These are phyloP conservation scores for Epinotia brunnichana DNA, from an alignment of 2,888 invertebrate species.

Conservation along the genomic window DNA sequence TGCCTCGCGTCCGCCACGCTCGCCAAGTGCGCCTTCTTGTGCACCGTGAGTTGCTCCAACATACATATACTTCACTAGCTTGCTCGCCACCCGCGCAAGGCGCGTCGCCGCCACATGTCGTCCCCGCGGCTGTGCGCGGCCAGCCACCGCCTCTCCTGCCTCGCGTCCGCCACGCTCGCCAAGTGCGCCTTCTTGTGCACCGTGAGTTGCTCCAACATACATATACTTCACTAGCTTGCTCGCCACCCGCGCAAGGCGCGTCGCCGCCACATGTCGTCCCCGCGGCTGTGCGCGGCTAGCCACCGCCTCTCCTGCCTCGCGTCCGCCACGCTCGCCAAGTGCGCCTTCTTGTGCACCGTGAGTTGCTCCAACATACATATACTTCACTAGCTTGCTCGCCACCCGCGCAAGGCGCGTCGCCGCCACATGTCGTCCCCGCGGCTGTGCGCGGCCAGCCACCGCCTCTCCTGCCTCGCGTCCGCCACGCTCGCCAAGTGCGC, in stretches of 20 bases:
- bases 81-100: constrained; percentile 52
- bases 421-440: no score
- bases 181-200: constrained; percentile 98
- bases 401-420: no score
- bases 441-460: no score
- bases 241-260: constrained; percentile 54
- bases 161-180: constrained; percentile 95
- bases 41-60: constrained; percentile 90
- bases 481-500: no score
- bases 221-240: no score
- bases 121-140: constrained; percentile 89
- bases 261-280: constrained; percentile 64
- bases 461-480: no score
- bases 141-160: constrained; percentile 92
- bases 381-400: no score
- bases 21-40: constrained; percentile 97
- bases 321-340: constrained; percentile 95
- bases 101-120: constrained; percentile 62
- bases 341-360: constrained; percentile 96
- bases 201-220: no score
- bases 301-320: constrained; percentile 93
- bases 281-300: constrained; percentile 90
- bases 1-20: constrained; percentile 94
- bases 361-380: no score
- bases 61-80: no score